Conservation (phyloP, 2,888 invertebrate species). For the Cryptocephalus moraei region DNA sequence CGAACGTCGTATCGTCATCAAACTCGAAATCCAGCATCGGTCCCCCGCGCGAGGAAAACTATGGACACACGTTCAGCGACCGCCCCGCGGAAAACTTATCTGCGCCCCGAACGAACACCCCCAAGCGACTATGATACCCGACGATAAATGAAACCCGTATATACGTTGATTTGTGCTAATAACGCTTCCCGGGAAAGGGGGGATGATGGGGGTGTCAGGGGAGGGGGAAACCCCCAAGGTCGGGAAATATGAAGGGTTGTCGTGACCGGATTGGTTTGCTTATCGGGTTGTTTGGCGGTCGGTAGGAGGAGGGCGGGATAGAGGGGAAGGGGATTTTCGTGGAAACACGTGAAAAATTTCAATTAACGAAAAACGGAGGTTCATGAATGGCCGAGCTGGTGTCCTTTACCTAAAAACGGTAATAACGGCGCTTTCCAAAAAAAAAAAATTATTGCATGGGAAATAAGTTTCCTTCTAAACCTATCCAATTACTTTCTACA, state of each 20-base stretch:
- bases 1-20: conserved; percentile 58
- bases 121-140: conserved; percentile 18
- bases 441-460: too few species aligned
- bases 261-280: background rate
- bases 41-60: background rate
- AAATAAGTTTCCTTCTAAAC: too few species aligned
- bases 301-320: background rate
- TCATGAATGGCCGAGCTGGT: background rate
- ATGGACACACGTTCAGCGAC: background rate
- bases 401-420: too few species aligned
- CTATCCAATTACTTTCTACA: too few species aligned
- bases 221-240: background rate
- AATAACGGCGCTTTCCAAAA: too few species aligned
- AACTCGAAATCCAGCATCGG: conserved; percentile 33
- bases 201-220: conserved; percentile 12
- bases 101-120: background rate
- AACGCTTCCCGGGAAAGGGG: conserved; percentile 8
- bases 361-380: background rate
- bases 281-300: background rate
- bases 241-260: conserved; percentile 2
- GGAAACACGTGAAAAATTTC: background rate
- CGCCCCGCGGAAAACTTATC: background rate
- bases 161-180: conserved; percentile 28
- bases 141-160: conserved; percentile 25
- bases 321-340: background rate